phyloP scores from a whole-genome alignment of 2,888 invertebrate genomes.

The Gymnocheta viridis region DNA sequence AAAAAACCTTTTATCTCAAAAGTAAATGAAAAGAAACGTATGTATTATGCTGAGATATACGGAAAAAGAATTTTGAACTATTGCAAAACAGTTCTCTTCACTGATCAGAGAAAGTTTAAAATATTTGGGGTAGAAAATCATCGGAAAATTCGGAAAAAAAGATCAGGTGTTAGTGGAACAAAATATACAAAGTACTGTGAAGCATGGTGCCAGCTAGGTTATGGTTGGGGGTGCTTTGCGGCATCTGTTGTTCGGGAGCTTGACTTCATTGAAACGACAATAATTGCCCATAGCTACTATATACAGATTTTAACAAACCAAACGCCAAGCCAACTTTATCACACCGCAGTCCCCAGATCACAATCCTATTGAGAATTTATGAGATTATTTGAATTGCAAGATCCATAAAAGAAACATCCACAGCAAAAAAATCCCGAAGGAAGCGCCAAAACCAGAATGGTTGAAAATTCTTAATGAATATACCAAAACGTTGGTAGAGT shows the following conservation, averaged over 20 bases:
- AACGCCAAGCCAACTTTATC: background rate
- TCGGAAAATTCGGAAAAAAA: slow-evolving; percentile 9
- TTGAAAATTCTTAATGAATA: background rate
- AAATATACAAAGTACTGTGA: background rate
- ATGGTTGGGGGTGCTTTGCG: background rate
- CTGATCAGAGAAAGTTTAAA: slow-evolving; percentile 3
- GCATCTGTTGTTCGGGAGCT: background rate
- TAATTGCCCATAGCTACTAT: background rate
- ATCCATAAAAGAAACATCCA: background rate
- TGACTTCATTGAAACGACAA: background rate
- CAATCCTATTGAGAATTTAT: slow-evolving; percentile 1
- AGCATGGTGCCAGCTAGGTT: background rate
- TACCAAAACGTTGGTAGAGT: too few relatives aligned
- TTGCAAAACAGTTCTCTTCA: slow-evolving; percentile 16
- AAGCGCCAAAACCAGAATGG: background rate
- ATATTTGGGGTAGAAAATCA: slow-evolving; percentile 1
- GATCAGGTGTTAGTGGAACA: background rate
- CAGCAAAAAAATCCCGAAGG: background rate
- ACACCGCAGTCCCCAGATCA: background rate
- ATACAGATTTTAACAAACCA: background rate
- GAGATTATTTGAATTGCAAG: background rate
- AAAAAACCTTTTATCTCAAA: slow-evolving; percentile 7
- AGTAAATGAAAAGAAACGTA: slow-evolving; percentile 12
- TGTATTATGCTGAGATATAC: slow-evolving; percentile 9
- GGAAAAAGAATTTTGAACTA: background rate